Base-by-base conservation (phyloP, 2,113 vertebrate genomes). In the Odontophorus gujanensis region DNA sequence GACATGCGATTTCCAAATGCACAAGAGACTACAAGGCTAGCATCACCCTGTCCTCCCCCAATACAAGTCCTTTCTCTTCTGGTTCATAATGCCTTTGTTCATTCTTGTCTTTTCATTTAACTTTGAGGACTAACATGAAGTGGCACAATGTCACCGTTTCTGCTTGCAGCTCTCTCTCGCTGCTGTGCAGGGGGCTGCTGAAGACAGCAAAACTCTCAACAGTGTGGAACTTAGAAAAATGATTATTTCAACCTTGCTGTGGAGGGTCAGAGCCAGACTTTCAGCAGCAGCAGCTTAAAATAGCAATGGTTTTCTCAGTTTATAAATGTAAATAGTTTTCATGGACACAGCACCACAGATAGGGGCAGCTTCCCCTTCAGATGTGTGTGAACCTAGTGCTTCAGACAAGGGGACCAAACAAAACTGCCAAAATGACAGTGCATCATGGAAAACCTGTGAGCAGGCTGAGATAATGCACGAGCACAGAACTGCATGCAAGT, bases 281-380 rank as follows among this genome's bases (percentile, higher is more conserved):
- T 30, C 77, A 72, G 81, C 75, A 94, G 79, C 61, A 77, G 75
- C 55, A 74, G 59, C 95, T 95, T 92, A 97, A 97, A 97, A 97
- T 95, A 97, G 89, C 81, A 89, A 69, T 78, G 55, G 55, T 75
- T 96, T 77, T 74, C 55, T 38, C 0, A 0, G 50, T 93, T 92
- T 95, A 87, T 96, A 85, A 82, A 87, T 89, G 57, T 85, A 93
- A 95, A 75, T 68, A 87, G 93, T 95, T 87, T 95, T 89, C 93
- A 97, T 72, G 89, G 95, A 75, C 82, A 71, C 50, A 92, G 57
- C 14, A 36, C 51, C 45, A 68, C 47, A 75, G 87, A 28, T 0
- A 0, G 57, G 84, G 87, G 34, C 59, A 57, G 34, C 65, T 81
- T 62, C 43, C 86, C 81, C 65, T 66, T 85, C 38, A 95, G 91